Base-by-base conservation (phyloP, 2,113 vertebrate genomes). In the Vireo altiloquus region DNA sequence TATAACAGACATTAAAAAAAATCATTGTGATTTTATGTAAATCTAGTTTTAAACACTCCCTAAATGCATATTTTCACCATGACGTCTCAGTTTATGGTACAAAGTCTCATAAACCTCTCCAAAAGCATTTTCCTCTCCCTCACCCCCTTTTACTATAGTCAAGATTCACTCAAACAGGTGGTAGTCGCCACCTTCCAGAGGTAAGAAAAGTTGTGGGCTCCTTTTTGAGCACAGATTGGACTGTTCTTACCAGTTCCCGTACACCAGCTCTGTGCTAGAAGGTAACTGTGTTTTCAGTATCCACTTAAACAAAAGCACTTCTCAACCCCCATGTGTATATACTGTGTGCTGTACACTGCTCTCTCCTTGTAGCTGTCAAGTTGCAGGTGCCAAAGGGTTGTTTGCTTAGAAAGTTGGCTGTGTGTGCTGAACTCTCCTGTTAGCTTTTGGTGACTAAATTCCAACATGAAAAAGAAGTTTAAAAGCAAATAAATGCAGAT, bases 31-130 rank as follows among this genome's bases (percentile, higher is more conserved):
- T 88, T 88, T 92, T 78, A 92, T 87, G 60, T 78, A 90, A 82
- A 92, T 89, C 90, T 44, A 16, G 7, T 83, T 95, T 90, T 81
- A 42, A 96, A 83, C 13, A 21, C 25, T 91, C 87, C 83, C 87
- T 81, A 76, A 91, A 79, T 68, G 52, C 76, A 10, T 83, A 65
- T 95, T 94, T 93, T 74, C 71, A 70, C 66, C 63, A 9, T 44
- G 39, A 35, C 74, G 85, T 71, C 72, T 37, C 52, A 47, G 52
- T 90, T 96, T 74, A 83, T 53, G 18, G 19, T 64, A n/a, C 30
- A 59, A 63, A 83, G 47, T 91, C 84, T 91, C 56, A 88, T 63
- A 83, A 94, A 90, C 7, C 19, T 47, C 54, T 80, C 50, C 64
- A 71, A 81, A 16, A 89, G 12, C 28, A 8, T 71, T 95, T 92